phyloP scores from a whole-genome alignment of 2,797 vertebrate species.

The Staurois parvus region DNA sequence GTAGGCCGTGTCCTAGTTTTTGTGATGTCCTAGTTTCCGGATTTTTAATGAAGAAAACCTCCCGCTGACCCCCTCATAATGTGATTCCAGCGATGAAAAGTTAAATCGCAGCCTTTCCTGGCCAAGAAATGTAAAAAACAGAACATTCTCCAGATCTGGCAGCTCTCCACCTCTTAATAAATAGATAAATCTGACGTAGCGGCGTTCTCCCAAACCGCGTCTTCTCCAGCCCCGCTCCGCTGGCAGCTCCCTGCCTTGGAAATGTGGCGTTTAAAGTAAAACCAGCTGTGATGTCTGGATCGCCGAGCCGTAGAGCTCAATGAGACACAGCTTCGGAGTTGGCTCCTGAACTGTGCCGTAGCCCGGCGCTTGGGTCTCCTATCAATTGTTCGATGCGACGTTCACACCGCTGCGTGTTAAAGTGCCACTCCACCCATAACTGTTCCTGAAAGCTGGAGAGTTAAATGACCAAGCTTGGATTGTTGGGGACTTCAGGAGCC shows the following conservation, averaged over 20 bases:
- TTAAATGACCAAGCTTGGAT: too few relatives aligned
- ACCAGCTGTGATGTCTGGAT: neutral
- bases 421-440: too few relatives aligned
- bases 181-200: neutral
- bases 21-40: too few relatives aligned
- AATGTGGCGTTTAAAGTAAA: constrained; percentile 3
- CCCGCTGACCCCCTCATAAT: neutral
- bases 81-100: constrained; percentile 14
- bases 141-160: neutral
- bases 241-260: neutral
- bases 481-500: too few relatives aligned
- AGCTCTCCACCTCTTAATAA: neutral
- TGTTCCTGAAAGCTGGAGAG: too few relatives aligned
- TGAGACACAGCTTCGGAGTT: neutral
- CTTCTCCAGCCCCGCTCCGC: neutral
- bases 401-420: too few relatives aligned
- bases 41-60: neutral
- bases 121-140: neutral
- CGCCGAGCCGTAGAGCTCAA: too few relatives aligned
- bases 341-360: too few relatives aligned
- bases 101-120: neutral
- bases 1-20: too few relatives aligned
- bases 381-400: too few relatives aligned
- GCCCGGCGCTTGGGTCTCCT: too few relatives aligned
- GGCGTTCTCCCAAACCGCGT: neutral